Base-by-base conservation (phyloP, 2,113 vertebrate genomes). In the Astatotilapia flaviijosephi region DNA sequence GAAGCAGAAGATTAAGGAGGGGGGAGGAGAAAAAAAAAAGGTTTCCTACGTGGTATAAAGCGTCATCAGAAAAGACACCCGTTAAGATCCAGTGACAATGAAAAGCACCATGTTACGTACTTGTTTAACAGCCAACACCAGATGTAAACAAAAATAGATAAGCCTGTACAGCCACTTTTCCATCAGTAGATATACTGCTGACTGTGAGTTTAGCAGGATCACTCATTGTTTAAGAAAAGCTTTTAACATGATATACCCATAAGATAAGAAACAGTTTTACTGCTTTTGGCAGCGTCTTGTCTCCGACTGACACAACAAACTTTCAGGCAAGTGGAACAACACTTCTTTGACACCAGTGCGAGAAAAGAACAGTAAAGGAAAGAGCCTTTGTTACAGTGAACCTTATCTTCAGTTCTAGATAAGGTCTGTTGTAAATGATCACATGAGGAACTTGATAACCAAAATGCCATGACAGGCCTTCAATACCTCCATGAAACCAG, bases 341-440 rank as follows among this genome's bases (percentile, higher is more conserved):
- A 80, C 17, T 5, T 8, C 82, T 58, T n/a, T 68, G 73, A 31
- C 15, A n/a, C 73, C 26, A 13, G 15, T 53, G 54, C 55, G 83
- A 84, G 84, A 90, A 77, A 79, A 54, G 7, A 83, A 40, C 31
- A 51, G 45, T 3, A 26, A 6, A 17, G 65, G 23, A 28, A 4
- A 68, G 37, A 7, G 65, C 55, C 23, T 90, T 65, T 87, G 62
- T 62, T 49, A 4, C 35, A 83, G 40, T 5, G 2, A 40, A 77
- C n/a, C 86, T 89, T 89, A 92, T 93, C 91, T 83, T 23, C 6
- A 28, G 10, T 13, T 51, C 15, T 6, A 82, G 90, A 91, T 88
- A 88, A 89, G 19, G n/a, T 14, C 3, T 35, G 85, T 53, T 70
- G 85, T 91, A 91, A 93, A 90, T 86, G 68, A 93, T 88, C 88